Percentiles rank a stretch among this genome's conserved stretches.
These are phyloP conservation scores for Coregonus sp. DNA, from an alignment of 2,797 vertebrate species.

Conservation along the genomic window DNA sequence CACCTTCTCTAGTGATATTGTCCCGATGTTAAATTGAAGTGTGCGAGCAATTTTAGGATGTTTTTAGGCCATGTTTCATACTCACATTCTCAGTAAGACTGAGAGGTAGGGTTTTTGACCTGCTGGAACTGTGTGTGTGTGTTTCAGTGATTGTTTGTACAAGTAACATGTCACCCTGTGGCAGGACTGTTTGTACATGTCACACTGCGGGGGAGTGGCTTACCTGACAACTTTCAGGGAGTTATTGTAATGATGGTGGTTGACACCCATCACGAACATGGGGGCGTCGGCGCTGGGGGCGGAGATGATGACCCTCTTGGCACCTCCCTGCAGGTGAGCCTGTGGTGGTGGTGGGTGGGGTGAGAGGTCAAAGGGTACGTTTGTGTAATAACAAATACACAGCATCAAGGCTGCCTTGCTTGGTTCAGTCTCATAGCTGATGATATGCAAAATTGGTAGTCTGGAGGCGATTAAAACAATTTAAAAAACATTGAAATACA, in stretches of 20 bases:
- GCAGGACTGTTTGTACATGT: background rate
- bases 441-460: too few relatives aligned
- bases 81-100: too few relatives aligned
- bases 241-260: constrained; percentile 86
- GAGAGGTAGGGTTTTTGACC: too few relatives aligned
- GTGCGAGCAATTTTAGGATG: too few relatives aligned
- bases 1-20: too few relatives aligned
- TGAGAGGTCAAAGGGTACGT: background rate
- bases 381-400: background rate
- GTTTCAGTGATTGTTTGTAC: background rate
- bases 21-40: too few relatives aligned
- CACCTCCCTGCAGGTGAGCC: constrained; percentile 86
- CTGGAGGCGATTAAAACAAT: too few relatives aligned
- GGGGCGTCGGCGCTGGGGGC: constrained; percentile 88
- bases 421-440: too few relatives aligned
- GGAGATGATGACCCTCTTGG: constrained; percentile 87
- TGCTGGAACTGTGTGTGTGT: background rate
- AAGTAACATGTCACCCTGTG: background rate
- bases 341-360: constrained; percentile 36
- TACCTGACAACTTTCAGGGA: constrained; percentile 85
- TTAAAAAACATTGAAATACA: too few relatives aligned
- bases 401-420: background rate
- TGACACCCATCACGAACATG: constrained; percentile 90
- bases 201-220: constrained; percentile 18
- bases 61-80: too few relatives aligned